Conservation (phyloP, 2,113 vertebrate species). For the Ammospiza nelsoni region DNA sequence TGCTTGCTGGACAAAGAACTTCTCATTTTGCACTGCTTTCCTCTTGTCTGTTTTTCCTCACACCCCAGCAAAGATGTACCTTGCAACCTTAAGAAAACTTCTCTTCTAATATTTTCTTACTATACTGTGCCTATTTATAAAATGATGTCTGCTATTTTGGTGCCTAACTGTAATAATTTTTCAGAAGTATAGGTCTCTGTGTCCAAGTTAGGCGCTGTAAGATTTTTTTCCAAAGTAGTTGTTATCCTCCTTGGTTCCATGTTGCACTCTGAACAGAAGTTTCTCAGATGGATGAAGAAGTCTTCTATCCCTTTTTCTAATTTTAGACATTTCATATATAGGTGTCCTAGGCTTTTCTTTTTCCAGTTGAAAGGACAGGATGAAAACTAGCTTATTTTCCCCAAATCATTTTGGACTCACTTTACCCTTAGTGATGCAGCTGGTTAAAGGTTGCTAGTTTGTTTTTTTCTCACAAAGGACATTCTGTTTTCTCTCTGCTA, state of each 20-base stretch:
- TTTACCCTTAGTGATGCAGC: not conserved
- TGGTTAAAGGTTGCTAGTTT: not conserved
- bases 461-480: not conserved
- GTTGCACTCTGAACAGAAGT: not conserved
- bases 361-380: not conserved
- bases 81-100: not conserved
- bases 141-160: constrained; percentile 18
- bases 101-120: not conserved
- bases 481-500: not conserved
- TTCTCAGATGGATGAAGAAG: not conserved
- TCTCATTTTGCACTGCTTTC: not conserved
- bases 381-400: not conserved
- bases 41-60: not conserved
- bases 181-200: not conserved
- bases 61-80: not conserved
- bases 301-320: not conserved
- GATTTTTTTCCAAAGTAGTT: constrained; percentile 10
- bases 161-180: not conserved
- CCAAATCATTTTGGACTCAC: not conserved
- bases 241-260: not conserved
- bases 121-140: not conserved
- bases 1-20: not conserved
- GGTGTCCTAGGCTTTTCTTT: not conserved
- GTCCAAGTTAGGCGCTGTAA: not conserved
- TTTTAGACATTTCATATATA: not conserved